These are phyloP conservation scores for Pseudopodoces humilis DNA, from an alignment of 2,113 vertebrate species.

Conservation along the genomic window DNA sequence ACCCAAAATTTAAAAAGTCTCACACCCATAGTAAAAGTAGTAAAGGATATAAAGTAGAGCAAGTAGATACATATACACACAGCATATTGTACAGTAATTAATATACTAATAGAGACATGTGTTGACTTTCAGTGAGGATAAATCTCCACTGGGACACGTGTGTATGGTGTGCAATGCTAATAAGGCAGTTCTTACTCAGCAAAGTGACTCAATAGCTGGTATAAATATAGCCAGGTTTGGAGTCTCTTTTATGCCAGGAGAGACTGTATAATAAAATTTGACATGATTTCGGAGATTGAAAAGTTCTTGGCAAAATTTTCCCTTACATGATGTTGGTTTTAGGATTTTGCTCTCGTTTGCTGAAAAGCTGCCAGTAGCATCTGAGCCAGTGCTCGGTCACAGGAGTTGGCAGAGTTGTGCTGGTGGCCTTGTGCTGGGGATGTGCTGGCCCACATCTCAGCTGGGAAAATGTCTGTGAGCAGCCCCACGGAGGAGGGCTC, in stretches of 20 bases:
- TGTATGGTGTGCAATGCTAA: slow-evolving; percentile 11
- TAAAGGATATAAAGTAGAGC: background rate
- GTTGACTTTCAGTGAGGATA: slow-evolving; percentile 30
- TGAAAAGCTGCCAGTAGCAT: background rate
- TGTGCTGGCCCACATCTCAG: background rate
- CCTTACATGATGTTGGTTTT: background rate
- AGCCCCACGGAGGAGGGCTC: rapidly evolving
- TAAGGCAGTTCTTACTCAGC: slow-evolving; percentile 53
- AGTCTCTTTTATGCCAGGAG: slow-evolving; percentile 8
- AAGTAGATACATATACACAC: background rate
- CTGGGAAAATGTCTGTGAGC: background rate
- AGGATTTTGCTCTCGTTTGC: slow-evolving; percentile 24
- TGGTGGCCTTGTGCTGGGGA: background rate
- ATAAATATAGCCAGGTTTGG: slow-evolving; percentile 50
- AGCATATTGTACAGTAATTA: slow-evolving; percentile 19
- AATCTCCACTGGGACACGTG: background rate
- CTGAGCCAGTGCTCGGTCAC: background rate
- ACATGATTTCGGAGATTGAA: background rate
- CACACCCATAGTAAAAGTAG: background rate
- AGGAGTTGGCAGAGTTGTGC: background rate
- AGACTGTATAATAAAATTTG: slow-evolving; percentile 8
- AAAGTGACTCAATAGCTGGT: slow-evolving; percentile 45
- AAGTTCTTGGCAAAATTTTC: slow-evolving; percentile 12
- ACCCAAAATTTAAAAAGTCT: background rate
- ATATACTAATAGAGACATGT: background rate